Percentiles rank a stretch among this genome's conserved stretches.
phyloP scores from a whole-genome alignment of 2,888 invertebrate genomes.

The Apotomis capreana region DNA sequence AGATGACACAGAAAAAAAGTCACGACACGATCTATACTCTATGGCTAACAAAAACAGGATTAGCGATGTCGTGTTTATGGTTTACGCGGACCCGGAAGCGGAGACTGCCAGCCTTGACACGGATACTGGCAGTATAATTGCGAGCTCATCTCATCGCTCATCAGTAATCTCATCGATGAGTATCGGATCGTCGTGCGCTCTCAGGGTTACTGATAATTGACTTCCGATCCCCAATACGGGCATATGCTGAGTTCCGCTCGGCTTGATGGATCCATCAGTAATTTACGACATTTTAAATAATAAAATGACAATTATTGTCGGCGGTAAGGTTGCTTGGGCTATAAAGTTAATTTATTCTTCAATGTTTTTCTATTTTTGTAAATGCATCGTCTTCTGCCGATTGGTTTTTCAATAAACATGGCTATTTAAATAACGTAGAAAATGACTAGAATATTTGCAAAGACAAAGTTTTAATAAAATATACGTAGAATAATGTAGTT shows the following conservation, averaged over 20 bases:
- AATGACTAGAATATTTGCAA: too few relatives aligned
- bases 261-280: slow-evolving; percentile 26
- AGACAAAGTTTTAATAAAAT: too few relatives aligned
- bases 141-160: slow-evolving; percentile 37
- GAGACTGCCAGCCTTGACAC: slow-evolving; percentile 66
- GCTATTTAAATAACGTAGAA: too few relatives aligned
- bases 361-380: background rate
- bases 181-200: slow-evolving; percentile 58
- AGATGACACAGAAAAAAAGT: slow-evolving; percentile 26
- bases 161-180: slow-evolving; percentile 34
- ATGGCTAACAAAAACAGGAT: slow-evolving; percentile 49
- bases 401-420: background rate
- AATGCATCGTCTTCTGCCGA: background rate
- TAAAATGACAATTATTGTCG: slow-evolving; percentile 23
- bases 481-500: too few relatives aligned
- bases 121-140: slow-evolving; percentile 48
- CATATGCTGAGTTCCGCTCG: slow-evolving; percentile 41
- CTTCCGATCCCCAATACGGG: slow-evolving; percentile 62
- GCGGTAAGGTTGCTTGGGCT: slow-evolving; percentile 17
- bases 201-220: slow-evolving; percentile 69
- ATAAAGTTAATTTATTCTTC: slow-evolving; percentile 3
- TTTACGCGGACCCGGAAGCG: slow-evolving; percentile 64
- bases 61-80: slow-evolving; percentile 48
- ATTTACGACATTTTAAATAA: slow-evolving; percentile 20
- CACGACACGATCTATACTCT: slow-evolving; percentile 18